Evolutionary conservation across 2,888 invertebrate species (phyloP).

Genomic region (Oasisia sp.): DNA sequence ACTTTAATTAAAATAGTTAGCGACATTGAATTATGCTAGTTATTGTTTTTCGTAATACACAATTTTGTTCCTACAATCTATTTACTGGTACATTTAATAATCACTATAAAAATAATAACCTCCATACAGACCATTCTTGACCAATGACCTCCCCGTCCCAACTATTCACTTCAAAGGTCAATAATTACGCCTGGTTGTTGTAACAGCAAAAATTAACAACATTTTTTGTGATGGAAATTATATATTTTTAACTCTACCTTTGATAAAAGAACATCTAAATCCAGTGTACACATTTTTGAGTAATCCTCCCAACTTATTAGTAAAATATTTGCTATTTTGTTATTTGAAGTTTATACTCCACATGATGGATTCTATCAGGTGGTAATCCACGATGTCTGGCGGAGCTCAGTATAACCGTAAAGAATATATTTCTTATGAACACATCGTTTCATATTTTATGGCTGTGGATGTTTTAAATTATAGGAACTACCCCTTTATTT

Average conservation of each 20-base stretch:
- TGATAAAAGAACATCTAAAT: not conserved
- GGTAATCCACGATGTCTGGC: not conserved
- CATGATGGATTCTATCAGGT: not conserved
- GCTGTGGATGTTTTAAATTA: too few relatives aligned
- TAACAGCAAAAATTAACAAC: not conserved
- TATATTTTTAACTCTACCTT: not conserved
- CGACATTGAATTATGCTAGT: not conserved
- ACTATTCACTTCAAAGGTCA: not conserved
- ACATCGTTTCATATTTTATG: not conserved
- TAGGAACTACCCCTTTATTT: too few relatives aligned
- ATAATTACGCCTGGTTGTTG: not conserved
- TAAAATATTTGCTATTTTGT: not conserved
- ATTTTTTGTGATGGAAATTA: not conserved
- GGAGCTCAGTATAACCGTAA: not conserved
- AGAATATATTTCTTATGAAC: not conserved
- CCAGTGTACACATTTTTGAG: not conserved
- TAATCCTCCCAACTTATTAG: not conserved
- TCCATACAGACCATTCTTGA: not conserved
- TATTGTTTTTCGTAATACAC: not conserved
- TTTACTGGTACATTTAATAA: not conserved
- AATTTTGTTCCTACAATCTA: not conserved
- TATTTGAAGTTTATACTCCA: not conserved
- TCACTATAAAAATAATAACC: not conserved
- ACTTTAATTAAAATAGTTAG: too few relatives aligned
- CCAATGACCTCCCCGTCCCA: not conserved